phyloP scores from a whole-genome alignment of 2,113 vertebrate genomes.

The Crypturellus undulatus region DNA sequence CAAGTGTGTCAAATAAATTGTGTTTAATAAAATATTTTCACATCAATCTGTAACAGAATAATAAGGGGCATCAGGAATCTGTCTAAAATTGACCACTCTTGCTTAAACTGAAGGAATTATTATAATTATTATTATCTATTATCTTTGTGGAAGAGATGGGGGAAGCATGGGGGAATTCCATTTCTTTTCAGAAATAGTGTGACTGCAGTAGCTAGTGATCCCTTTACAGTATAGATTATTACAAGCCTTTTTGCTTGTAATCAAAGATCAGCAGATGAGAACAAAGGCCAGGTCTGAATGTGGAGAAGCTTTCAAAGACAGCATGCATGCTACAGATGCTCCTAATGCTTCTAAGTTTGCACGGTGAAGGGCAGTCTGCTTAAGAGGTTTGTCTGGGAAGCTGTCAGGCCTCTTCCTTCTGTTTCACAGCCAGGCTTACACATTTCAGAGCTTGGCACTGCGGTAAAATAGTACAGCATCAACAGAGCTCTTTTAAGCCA shows the following conservation, averaged over 20 bases:
- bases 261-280: background rate
- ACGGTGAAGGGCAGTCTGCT: background rate
- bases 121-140: too few relatives aligned
- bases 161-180: too few relatives aligned
- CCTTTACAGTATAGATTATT: background rate
- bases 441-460: background rate
- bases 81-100: background rate
- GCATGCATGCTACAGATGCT: background rate
- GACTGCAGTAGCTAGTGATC: background rate
- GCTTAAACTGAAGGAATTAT: background rate
- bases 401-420: background rate
- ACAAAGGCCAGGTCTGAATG: background rate
- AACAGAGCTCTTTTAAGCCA: background rate
- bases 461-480: background rate
- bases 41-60: background rate
- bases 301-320: background rate
- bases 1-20: constrained; percentile 16
- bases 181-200: background rate
- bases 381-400: background rate
- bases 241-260: background rate
- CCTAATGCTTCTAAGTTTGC: background rate
- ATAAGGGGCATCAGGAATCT: background rate
- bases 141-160: background rate
- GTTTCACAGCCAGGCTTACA: background rate
- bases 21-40: constrained; percentile 6